phyloP scores from a whole-genome alignment of 1,140 invertebrate species.

The Oedothorax gibbosus region DNA sequence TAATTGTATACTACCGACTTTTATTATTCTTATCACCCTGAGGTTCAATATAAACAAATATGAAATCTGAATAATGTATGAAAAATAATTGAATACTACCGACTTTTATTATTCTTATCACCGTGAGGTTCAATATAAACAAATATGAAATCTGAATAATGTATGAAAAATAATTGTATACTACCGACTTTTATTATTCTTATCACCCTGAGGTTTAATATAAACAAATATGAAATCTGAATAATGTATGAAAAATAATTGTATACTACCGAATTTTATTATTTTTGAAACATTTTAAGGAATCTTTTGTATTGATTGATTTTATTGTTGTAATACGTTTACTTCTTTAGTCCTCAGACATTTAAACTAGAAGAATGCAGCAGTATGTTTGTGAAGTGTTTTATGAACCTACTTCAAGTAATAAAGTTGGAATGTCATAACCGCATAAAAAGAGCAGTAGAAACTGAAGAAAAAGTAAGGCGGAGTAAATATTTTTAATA shows the following conservation, averaged over 20 bases:
- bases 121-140: neutral
- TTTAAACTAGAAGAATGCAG: slow-evolving; percentile 16
- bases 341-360: neutral
- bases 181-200: no score
- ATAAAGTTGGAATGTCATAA: slow-evolving; percentile 40
- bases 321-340: neutral
- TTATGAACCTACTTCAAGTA: slow-evolving; percentile 51
- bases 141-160: neutral
- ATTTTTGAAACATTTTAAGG: neutral
- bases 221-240: neutral
- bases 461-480: slow-evolving; percentile 31
- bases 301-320: slow-evolving; percentile 12
- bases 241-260: no score
- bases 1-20: no score
- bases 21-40: neutral
- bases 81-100: no score
- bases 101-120: neutral
- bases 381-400: slow-evolving; percentile 39
- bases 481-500: no score
- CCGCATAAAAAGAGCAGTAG: slow-evolving; percentile 39
- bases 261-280: no score
- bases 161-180: no score
- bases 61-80: neutral
- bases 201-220: neutral
- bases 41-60: neutral